Evolutionary conservation across 2,113 vertebrate genomes (phyloP).

Genomic region (Megaceryle maxima): DNA sequence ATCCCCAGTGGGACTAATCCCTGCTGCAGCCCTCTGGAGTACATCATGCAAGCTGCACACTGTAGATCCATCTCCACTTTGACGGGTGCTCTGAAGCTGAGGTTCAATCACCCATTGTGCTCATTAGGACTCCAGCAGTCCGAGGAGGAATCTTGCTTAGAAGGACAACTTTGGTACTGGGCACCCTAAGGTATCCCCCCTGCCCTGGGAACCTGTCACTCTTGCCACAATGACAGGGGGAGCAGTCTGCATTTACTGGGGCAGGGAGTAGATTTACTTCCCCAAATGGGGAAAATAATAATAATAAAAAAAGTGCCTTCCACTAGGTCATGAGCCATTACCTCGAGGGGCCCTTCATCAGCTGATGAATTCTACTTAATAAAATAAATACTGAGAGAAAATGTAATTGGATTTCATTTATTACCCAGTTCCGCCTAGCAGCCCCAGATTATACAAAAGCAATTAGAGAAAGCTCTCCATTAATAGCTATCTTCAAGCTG

Average conservation of each 20-base stretch:
- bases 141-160: not conserved
- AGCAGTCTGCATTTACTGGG: not conserved
- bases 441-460: conserved; percentile 75
- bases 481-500: conserved; percentile 70
- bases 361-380: conserved; percentile 72
- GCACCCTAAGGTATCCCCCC: not conserved
- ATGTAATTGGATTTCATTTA: conserved; percentile 76
- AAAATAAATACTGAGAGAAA: conserved; percentile 75
- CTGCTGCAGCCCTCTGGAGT: not conserved
- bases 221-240: fast-evolving
- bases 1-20: not conserved
- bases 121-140: not conserved
- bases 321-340: conserved; percentile 64
- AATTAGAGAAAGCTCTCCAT: conserved; percentile 74
- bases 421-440: conserved; percentile 75
- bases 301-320: conserved; percentile 50
- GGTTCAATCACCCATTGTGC: not conserved
- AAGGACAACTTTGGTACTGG: not conserved
- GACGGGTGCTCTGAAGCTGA: not conserved
- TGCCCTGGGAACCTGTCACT: not conserved
- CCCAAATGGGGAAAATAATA: conserved; percentile 45
- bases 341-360: conserved; percentile 67
- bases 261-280: not conserved
- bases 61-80: not conserved
- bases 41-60: fast-evolving